Percentiles rank a stretch among this genome's conserved stretches.
Evolutionary conservation across 2,797 vertebrate genomes (phyloP).

Genomic region (Cynodonichthys magdalenae): DNA sequence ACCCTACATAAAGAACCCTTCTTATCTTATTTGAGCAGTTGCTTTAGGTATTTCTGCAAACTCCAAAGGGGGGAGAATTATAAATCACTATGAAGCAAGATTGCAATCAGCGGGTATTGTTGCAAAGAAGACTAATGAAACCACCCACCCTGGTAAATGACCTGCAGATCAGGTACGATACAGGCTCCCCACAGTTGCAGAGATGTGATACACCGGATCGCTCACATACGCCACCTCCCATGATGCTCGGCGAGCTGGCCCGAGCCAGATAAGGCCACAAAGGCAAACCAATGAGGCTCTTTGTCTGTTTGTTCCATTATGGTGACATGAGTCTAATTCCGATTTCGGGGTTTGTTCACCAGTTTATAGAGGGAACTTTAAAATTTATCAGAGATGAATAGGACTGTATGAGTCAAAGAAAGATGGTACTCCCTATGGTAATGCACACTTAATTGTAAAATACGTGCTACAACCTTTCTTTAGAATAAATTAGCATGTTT

Average conservation of each 20-base stretch:
- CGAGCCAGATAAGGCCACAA: slow-evolving; percentile 76
- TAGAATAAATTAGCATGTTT: slow-evolving; percentile 80
- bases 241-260: slow-evolving; percentile 59
- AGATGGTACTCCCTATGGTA: slow-evolving; percentile 56
- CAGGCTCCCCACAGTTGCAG: slow-evolving; percentile 63
- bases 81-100: slow-evolving; percentile 83
- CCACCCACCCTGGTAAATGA: slow-evolving; percentile 77
- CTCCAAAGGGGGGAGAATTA: slow-evolving; percentile 70
- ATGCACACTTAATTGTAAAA: slow-evolving; percentile 73
- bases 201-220: slow-evolving; percentile 66
- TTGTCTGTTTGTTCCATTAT: slow-evolving; percentile 74
- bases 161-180: slow-evolving; percentile 79
- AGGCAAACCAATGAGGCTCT: slow-evolving; percentile 67
- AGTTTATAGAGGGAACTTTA: slow-evolving; percentile 38
- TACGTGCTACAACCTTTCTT: slow-evolving; percentile 73
- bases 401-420: slow-evolving; percentile 27
- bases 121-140: slow-evolving; percentile 82
- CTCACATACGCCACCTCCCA: slow-evolving; percentile 42
- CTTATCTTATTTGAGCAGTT: slow-evolving; percentile 86
- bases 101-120: slow-evolving; percentile 78
- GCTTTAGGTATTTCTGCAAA: slow-evolving; percentile 82
- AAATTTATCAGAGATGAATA: slow-evolving; percentile 54
- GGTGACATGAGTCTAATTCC: slow-evolving; percentile 48
- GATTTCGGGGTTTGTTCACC: slow-evolving; percentile 40
- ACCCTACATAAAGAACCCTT: slow-evolving; percentile 72